Evolutionary conservation across 2,113 vertebrate genomes (phyloP), one percentile per base, ranked within the genome.

Genomic region (Anthoscopus minutus): DNA sequence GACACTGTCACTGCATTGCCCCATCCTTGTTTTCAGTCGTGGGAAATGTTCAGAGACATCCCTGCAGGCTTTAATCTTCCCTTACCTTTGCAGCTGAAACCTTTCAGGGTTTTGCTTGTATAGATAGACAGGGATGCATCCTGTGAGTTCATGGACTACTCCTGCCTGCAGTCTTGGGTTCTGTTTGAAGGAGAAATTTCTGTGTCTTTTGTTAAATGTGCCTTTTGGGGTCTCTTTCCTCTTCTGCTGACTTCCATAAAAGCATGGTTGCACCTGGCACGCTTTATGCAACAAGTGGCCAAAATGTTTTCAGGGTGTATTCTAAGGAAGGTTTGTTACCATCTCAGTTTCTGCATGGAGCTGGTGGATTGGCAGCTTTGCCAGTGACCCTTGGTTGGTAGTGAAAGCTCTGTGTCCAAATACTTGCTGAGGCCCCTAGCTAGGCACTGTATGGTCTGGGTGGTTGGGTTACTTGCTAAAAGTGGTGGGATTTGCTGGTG

Each of bases 11-110:
- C 27, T 62, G 35, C 47, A 6, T 38, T 47, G 33, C 33, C 15
- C 4, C 0, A 0, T 62, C 10, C 11, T 31, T 65, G 33, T 48
- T 57, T 44, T 61, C 12, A 8, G 27, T 30, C 0, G 0, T 64
- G 50, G n/a, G 14, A 62, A 56, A 37, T 5, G 18, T 62, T 28
- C 48, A 53, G 57, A 64, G 40, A 64, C 12, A 2, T 65, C 22
- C 28, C 48, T 88, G 45, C 48, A 67, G 33, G 4, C 30, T 77
- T 15, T 73, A 58, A 21, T 50, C 76, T 62, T 85, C 19, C 23
- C 11, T 44, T 60, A 21, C 35, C 82, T 93, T 73, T 84, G 44
- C 15, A 40, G 11, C 35, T 47, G 64, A 58, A 57, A 56, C 12
- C 4, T 69, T 47, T 42, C 23, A 57, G 22, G 12, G 9, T 48